phyloP scores from a whole-genome alignment of 2,888 invertebrate genomes.

The Axea sp. region DNA sequence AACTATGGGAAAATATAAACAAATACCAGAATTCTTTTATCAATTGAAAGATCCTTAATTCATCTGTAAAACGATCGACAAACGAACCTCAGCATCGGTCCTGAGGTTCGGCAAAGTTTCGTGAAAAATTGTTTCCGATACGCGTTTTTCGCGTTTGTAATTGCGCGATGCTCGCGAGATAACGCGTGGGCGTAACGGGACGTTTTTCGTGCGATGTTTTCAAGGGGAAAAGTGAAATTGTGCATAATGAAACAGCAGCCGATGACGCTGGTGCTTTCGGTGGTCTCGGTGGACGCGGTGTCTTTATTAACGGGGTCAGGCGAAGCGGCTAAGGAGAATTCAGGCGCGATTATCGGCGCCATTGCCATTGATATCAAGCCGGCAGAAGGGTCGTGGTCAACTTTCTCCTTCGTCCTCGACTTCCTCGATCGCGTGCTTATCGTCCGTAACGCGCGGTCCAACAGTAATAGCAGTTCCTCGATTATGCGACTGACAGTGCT shows the following conservation, averaged over 20 bases:
- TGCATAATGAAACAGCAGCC: conserved; percentile 16
- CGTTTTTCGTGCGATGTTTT: too few species aligned
- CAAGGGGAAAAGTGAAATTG: conserved; percentile 31
- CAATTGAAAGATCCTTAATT: too few species aligned
- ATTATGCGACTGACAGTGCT: conserved; percentile 54
- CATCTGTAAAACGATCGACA: too few species aligned
- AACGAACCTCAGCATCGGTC: too few species aligned
- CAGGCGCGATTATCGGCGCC: conserved; percentile 53
- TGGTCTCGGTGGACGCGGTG: conserved; percentile 12
- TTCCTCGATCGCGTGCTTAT: conserved; percentile 67
- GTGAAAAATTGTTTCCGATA: too few species aligned
- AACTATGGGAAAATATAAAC: too few species aligned
- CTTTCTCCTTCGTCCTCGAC: conserved; percentile 73
- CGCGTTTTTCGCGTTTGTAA: too few species aligned
- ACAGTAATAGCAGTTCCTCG: conserved; percentile 50
- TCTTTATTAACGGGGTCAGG: conserved; percentile 53
- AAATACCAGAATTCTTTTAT: too few species aligned
- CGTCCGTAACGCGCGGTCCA: conserved; percentile 58
- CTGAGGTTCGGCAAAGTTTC: too few species aligned
- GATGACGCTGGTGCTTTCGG: conserved; percentile 1
- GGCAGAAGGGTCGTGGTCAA: conserved; percentile 72
- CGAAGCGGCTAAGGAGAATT: conserved; percentile 13
- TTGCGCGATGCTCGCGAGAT: conserved; percentile 12
- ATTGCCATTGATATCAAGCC: conserved; percentile 55
- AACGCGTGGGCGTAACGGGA: conserved; percentile 14